These are phyloP conservation scores for Chaetodon trifasciatus DNA, from an alignment of 2,797 vertebrate species.

Conservation along the genomic window DNA sequence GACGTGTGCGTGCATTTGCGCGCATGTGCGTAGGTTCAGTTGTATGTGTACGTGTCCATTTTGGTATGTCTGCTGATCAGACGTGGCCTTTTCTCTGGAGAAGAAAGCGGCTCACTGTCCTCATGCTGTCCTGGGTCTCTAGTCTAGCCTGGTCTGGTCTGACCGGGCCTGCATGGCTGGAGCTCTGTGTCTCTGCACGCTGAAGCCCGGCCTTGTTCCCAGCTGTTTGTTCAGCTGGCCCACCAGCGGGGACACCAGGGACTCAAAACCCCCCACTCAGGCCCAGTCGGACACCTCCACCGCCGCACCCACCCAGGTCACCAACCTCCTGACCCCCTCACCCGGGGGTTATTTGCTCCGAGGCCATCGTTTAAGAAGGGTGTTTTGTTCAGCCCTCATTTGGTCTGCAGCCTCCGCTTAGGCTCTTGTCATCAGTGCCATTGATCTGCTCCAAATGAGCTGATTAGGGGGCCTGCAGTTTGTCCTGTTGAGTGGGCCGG, in stretches of 20 bases:
- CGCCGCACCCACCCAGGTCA: slow-evolving; percentile 78
- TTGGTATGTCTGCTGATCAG: slow-evolving; percentile 56
- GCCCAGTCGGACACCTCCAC: slow-evolving; percentile 77
- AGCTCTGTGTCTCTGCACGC: slow-evolving; percentile 61
- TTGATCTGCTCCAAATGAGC: slow-evolving; percentile 84
- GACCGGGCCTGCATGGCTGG: slow-evolving; percentile 56
- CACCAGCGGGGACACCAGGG: slow-evolving; percentile 79
- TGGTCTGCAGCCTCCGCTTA: slow-evolving; percentile 58
- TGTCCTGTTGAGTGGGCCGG: slow-evolving; percentile 75
- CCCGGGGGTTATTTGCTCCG: slow-evolving; percentile 81
- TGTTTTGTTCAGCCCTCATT: slow-evolving; percentile 81
- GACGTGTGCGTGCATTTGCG: slow-evolving; percentile 34
- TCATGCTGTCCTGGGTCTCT: slow-evolving; percentile 51
- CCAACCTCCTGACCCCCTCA: slow-evolving; percentile 79
- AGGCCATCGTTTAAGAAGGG: slow-evolving; percentile 82
- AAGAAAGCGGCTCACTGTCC: slow-evolving; percentile 77
- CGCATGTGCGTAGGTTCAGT: slow-evolving; percentile 41
- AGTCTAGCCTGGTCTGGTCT: slow-evolving; percentile 50
- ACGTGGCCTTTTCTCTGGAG: slow-evolving; percentile 55
- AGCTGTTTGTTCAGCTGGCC: slow-evolving; percentile 89
- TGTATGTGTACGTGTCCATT: slow-evolving; percentile 20
- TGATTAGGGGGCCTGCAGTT: slow-evolving; percentile 84
- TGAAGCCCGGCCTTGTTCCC: slow-evolving; percentile 83
- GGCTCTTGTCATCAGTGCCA: slow-evolving; percentile 81
- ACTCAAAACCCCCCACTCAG: slow-evolving; percentile 67